These are phyloP conservation scores for Liopterus haemorrhoidalis DNA, from an alignment of 2,888 invertebrate species.

Conservation along the genomic window DNA sequence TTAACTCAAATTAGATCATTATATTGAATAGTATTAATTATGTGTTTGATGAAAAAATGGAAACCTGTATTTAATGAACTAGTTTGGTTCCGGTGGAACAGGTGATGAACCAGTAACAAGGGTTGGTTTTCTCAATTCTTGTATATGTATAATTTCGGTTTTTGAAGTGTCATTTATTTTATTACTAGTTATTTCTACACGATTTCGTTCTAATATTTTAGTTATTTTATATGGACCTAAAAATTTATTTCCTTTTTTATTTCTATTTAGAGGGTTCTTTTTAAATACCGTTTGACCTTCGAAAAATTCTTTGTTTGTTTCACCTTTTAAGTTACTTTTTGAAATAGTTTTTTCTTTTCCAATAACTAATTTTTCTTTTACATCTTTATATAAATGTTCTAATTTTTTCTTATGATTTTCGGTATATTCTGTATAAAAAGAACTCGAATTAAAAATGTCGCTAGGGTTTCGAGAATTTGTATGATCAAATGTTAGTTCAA, in stretches of 20 bases:
- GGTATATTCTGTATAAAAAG: neutral
- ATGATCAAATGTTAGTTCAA: slow-evolving; percentile 6
- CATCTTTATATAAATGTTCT: slow-evolving; percentile 3
- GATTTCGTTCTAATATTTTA: neutral
- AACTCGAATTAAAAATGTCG: no score
- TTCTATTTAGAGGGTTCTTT: neutral
- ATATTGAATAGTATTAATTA: neutral
- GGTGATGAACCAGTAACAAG: neutral
- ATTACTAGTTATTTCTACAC: slow-evolving; percentile 1
- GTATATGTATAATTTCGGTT: neutral
- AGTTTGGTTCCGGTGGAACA: no score
- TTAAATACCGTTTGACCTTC: neutral
- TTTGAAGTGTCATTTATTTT: neutral
- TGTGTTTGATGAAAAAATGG: neutral
- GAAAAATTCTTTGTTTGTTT: neutral
- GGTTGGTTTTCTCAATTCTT: neutral
- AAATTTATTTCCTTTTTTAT: neutral
- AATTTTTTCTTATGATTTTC: slow-evolving; percentile 5
- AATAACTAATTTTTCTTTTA: neutral
- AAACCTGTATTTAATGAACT: neutral
- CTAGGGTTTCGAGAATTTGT: slow-evolving; percentile 1
- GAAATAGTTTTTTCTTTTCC: neutral
- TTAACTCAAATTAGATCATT: neutral
- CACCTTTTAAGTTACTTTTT: neutral
- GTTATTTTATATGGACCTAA: neutral